Conservation (phyloP, 2,888 invertebrate species). For the Heliconius cydno region DNA sequence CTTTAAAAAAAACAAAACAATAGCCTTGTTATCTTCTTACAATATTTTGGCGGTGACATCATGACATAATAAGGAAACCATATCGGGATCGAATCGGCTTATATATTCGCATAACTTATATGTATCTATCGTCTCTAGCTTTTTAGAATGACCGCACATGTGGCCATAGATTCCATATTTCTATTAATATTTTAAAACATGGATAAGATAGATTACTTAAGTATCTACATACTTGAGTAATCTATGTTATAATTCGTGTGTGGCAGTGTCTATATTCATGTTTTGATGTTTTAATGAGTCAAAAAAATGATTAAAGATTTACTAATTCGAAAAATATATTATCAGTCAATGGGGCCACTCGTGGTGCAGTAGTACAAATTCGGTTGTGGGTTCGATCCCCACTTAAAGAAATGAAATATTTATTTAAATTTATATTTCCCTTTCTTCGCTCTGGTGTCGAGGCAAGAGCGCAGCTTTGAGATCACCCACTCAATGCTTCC, state of each 20-base stretch:
- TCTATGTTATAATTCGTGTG: conserved; percentile 27
- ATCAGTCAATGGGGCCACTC: no score
- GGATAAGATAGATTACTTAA: background rate
- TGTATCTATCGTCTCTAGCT: conserved; percentile 19
- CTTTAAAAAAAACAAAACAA: background rate
- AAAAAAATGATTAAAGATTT: background rate
- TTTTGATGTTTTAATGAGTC: background rate
- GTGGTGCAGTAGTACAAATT: no score
- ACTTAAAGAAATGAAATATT: no score
- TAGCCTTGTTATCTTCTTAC: background rate
- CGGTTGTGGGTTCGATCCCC: no score
- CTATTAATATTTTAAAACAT: conserved; percentile 9
- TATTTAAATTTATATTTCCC: no score
- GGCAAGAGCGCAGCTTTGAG: no score
- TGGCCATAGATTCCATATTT: conserved; percentile 22
- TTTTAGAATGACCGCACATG: conserved; percentile 26
- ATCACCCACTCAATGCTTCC: no score
- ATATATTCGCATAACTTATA: conserved; percentile 27
- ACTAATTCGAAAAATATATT: background rate
- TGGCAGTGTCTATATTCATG: background rate
- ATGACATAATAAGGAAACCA: conserved; percentile 35
- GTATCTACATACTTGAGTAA: background rate
- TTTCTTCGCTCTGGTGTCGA: no score
- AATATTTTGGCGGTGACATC: conserved; percentile 42
- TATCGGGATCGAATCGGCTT: conserved; percentile 31